phyloP scores from a whole-genome alignment of 2,113 vertebrate genomes.

The Oplegnathus fasciatus region DNA sequence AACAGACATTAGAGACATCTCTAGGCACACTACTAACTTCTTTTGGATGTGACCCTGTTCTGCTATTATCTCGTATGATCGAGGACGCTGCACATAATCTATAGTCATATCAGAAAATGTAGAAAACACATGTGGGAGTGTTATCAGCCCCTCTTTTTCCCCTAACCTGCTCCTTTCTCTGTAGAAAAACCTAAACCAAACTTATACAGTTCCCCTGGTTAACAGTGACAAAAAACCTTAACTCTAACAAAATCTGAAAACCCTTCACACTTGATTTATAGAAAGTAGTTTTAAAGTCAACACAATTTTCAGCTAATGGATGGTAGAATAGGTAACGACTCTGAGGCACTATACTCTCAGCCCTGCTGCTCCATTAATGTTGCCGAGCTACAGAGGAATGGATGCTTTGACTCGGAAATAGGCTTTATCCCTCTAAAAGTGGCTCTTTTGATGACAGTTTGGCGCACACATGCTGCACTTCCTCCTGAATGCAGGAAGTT shows the following conservation, averaged over 20 bases:
- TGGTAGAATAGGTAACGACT: slow-evolving; percentile 63
- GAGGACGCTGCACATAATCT: neutral
- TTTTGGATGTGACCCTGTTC: slow-evolving; percentile 13
- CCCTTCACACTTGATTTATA: slow-evolving; percentile 36
- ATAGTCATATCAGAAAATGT: neutral
- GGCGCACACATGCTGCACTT: slow-evolving; percentile 60
- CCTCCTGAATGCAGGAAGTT: slow-evolving; percentile 61
- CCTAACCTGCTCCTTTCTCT: neutral
- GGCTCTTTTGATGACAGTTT: slow-evolving; percentile 66
- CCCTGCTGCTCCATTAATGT: slow-evolving; percentile 58
- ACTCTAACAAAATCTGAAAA: slow-evolving; percentile 43
- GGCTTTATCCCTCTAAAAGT: slow-evolving; percentile 64
- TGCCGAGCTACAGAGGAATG: slow-evolving; percentile 50
- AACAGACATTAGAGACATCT: slow-evolving; percentile 40
- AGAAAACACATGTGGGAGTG: neutral
- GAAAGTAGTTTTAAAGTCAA: slow-evolving; percentile 62
- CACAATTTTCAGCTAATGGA: slow-evolving; percentile 66
- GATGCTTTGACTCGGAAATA: slow-evolving; percentile 66
- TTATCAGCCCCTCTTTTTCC: neutral
- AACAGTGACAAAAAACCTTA: slow-evolving; percentile 8
- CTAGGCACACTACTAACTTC: neutral
- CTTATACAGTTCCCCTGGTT: neutral
- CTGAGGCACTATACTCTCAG: slow-evolving; percentile 39
- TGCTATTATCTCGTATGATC: neutral
- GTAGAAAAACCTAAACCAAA: neutral